phyloP scores from a whole-genome alignment of 2,888 invertebrate species.

The Cepaea hortensis region DNA sequence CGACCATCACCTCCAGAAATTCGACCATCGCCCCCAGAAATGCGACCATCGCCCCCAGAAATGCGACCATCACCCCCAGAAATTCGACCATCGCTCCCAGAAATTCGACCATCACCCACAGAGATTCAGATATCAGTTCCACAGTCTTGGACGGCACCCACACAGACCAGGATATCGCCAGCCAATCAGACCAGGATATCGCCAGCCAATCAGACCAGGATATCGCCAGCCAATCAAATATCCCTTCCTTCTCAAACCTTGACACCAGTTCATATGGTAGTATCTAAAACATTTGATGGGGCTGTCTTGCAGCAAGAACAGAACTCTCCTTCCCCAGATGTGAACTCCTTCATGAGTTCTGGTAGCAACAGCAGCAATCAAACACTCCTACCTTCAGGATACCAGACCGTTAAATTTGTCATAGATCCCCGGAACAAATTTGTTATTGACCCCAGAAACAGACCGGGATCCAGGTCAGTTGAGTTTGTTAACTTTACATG shows the following conservation, averaged over 20 bases:
- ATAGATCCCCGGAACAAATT: conserved; percentile 51
- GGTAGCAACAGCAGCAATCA: conserved; percentile 17
- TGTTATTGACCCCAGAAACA: conserved; percentile 52
- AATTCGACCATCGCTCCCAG: no score
- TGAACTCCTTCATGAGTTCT: no score
- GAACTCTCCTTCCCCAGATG: no score
- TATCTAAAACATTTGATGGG: not conserved
- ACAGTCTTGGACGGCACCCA: not conserved
- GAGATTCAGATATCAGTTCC: not conserved
- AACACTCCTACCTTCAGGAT: not conserved
- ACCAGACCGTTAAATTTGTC: conserved; percentile 25
- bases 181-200: not conserved
- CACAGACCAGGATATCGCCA: not conserved
- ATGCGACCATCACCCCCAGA: no score
- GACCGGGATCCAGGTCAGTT: conserved; percentile 9
- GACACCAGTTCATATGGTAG: not conserved
- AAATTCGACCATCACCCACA: not conserved
- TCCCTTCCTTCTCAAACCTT: not conserved
- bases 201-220: not conserved
- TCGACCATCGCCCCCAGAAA: no score
- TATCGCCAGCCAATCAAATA: not conserved
- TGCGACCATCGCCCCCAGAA: no score
- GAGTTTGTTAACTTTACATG: conserved; percentile 5
- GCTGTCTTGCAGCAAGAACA: conserved; percentile 21
- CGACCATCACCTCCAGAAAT: not conserved